These are phyloP conservation scores for Argynnis bischoffii DNA, from an alignment of 2,888 invertebrate genomes.

Conservation along the genomic window DNA sequence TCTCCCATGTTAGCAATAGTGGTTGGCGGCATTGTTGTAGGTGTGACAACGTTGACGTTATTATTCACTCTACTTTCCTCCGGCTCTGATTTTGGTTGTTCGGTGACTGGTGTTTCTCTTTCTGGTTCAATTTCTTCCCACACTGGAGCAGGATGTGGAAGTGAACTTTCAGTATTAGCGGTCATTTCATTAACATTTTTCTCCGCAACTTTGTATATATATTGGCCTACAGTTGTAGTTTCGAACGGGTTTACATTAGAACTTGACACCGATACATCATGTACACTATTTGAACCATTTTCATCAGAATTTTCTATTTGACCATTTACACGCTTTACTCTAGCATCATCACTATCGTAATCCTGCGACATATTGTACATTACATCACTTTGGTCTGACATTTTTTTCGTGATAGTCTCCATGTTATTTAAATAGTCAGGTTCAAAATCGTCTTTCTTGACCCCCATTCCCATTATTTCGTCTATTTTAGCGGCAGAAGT, in stretches of 20 bases:
- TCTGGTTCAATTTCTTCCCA: slow-evolving; percentile 63
- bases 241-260: slow-evolving; percentile 45
- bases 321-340: slow-evolving; percentile 64
- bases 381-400: slow-evolving; percentile 57
- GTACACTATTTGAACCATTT: slow-evolving; percentile 38
- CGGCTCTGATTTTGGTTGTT: slow-evolving; percentile 22
- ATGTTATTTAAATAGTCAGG: slow-evolving; percentile 70
- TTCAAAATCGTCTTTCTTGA: slow-evolving; percentile 66
- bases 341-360: slow-evolving; percentile 65
- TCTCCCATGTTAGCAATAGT: slow-evolving; percentile 26
- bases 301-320: slow-evolving; percentile 32
- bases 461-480: slow-evolving; percentile 55
- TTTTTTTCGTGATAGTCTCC: slow-evolving; percentile 53
- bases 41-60: slow-evolving; percentile 36
- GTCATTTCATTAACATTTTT: slow-evolving; percentile 41
- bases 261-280: slow-evolving; percentile 34
- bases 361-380: slow-evolving; percentile 64
- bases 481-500: slow-evolving; percentile 53
- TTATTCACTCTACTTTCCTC: slow-evolving; percentile 32
- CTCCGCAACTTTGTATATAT: slow-evolving; percentile 63
- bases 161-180: slow-evolving; percentile 25
- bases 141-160: slow-evolving; percentile 63
- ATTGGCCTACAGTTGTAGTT: slow-evolving; percentile 66
- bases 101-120: slow-evolving; percentile 23
- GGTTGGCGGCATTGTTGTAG: slow-evolving; percentile 39